phyloP scores from a whole-genome alignment of 2,888 invertebrate species.

The Chrysina gloriosa region DNA sequence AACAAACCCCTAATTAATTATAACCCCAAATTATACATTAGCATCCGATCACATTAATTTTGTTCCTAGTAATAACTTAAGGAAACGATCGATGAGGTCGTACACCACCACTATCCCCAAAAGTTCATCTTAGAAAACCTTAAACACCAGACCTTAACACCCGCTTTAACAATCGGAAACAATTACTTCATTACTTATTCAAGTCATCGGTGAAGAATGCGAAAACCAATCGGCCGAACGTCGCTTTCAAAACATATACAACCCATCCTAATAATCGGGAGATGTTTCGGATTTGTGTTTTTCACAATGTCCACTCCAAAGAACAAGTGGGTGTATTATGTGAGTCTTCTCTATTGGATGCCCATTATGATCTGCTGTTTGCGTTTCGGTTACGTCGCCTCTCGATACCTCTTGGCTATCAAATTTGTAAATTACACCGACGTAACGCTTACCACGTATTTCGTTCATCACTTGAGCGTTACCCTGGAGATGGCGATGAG shows the following conservation, averaged over 20 bases:
- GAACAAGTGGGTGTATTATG: neutral
- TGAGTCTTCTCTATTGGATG: neutral
- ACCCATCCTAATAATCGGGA: neutral
- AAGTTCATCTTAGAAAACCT: too few species aligned
- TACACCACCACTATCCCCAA: too few species aligned
- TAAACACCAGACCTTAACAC: too few species aligned
- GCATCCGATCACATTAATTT: too few species aligned
- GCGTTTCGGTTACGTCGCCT: neutral
- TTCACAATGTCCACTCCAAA: neutral
- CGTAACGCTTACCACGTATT: neutral
- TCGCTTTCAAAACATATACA: neutral
- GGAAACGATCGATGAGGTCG: too few species aligned
- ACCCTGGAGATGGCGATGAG: neutral
- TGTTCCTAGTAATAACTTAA: too few species aligned
- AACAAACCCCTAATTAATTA: too few species aligned
- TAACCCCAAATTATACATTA: too few species aligned
- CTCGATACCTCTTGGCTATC: neutral
- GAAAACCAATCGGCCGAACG: too few species aligned
- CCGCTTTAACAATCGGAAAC: too few species aligned
- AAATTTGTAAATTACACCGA: neutral
- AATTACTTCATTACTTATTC: too few species aligned
- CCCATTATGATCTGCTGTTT: neutral
- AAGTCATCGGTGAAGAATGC: too few species aligned
- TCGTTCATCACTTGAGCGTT: neutral
- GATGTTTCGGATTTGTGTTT: neutral